These are phyloP conservation scores for Siderastrea siderea DNA, from an alignment of 92 coral and sea anemone genomes.

Conservation along the genomic window DNA sequence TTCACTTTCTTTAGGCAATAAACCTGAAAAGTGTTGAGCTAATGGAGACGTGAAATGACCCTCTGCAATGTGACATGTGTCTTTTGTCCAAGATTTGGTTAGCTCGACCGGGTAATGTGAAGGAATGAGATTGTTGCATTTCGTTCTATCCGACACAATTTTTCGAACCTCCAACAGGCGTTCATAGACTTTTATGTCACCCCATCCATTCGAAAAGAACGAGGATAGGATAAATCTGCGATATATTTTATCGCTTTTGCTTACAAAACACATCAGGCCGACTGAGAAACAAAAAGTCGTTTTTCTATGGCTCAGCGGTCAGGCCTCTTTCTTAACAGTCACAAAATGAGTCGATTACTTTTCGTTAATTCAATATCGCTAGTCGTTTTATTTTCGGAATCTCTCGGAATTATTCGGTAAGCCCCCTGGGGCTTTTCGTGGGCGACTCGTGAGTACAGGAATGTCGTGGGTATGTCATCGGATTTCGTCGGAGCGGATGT, in stretches of 20 bases:
- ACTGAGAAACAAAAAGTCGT: conserved; percentile 21
- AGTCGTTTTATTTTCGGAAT: not conserved
- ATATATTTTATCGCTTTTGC: conserved; percentile 89
- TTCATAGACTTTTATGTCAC: conserved; percentile 75
- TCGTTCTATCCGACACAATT: conserved; percentile 61
- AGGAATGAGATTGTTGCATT: conserved; percentile 68
- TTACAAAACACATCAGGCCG: conserved; percentile 49
- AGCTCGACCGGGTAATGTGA: conserved; percentile 77
- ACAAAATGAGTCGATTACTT: not conserved
- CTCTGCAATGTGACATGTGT: conserved; percentile 87
- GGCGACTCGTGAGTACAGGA: conserved; percentile 9
- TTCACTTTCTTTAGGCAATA: conserved; percentile 95
- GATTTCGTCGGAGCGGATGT: conserved; percentile 31
- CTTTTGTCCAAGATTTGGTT: conserved; percentile 82
- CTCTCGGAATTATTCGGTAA: not conserved
- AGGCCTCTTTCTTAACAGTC: conserved; percentile 31
- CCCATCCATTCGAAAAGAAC: conserved; percentile 97
- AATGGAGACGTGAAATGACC: conserved; percentile 96
- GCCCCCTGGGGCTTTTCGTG: not conserved
- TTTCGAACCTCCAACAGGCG: conserved; percentile 80
- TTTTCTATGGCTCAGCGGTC: conserved; percentile 35
- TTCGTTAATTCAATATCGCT: not conserved
- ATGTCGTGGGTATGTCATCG: conserved; percentile 42
- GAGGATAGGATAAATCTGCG: conserved; percentile 87
- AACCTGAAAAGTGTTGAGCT: conserved; percentile 82